Evolutionary conservation across 2,113 vertebrate species (phyloP).

Genomic region (Sus scrofa): DNA sequence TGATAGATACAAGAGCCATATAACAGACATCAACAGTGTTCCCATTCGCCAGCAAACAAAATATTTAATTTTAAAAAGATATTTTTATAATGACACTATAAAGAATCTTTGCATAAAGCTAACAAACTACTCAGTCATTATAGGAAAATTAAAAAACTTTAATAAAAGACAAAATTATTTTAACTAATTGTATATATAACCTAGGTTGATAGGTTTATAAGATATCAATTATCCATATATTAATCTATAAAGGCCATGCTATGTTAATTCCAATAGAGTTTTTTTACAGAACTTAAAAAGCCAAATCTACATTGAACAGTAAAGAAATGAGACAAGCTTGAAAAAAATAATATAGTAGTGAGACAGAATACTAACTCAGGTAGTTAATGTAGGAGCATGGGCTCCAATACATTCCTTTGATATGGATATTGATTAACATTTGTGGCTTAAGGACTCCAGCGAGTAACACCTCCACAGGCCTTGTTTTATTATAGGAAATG

Average conservation of each 20-base stretch:
- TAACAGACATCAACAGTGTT: neutral
- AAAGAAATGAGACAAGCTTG: neutral
- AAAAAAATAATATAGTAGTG: neutral
- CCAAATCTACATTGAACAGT: neutral
- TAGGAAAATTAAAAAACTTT: neutral
- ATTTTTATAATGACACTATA: neutral
- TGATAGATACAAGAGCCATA: neutral
- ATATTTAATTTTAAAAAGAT: neutral
- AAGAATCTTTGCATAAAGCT: neutral
- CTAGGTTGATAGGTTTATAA: neutral
- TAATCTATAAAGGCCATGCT: neutral
- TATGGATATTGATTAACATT: no score
- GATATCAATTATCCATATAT: neutral
- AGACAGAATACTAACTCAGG: no score
- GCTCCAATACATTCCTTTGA: no score
- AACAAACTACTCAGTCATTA: neutral
- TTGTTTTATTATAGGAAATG: no score
- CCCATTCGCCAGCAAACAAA: neutral
- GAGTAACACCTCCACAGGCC: no score
- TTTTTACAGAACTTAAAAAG: neutral
- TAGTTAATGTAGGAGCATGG: no score
- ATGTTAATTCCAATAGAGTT: neutral
- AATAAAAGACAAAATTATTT: constrained; percentile 6
- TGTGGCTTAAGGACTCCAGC: no score
- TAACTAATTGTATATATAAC: neutral